Conservation (phyloP, 2,888 invertebrate genomes). For the Drosophila mulleri region DNA sequence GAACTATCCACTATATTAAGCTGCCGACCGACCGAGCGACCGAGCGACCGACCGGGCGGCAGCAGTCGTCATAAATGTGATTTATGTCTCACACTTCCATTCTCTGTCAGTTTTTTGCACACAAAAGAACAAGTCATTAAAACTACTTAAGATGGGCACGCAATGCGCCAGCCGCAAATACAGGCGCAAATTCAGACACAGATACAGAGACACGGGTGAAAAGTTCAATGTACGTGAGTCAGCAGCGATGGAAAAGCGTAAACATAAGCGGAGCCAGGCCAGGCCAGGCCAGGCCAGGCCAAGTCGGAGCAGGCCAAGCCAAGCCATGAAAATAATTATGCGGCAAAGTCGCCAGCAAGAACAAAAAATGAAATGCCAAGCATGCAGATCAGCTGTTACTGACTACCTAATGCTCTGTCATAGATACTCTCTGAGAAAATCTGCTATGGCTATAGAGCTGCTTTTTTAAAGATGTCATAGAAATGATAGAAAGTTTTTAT, state of each 20-base stretch:
- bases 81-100: conserved; percentile 56
- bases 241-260: conserved; percentile 49
- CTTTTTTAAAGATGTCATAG: not conserved
- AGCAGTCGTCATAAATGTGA: conserved; percentile 66
- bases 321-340: conserved; percentile 67
- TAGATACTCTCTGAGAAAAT: not conserved
- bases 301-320: conserved; percentile 6
- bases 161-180: conserved; percentile 34
- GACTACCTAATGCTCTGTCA: conserved; percentile 3
- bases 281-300: conserved; percentile 6
- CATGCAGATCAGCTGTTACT: not conserved
- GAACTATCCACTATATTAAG: not conserved
- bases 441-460: not conserved
- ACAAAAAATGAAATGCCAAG: not conserved
- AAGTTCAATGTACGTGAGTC: conserved; percentile 75
- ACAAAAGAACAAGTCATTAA: conserved; percentile 71
- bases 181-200: conserved; percentile 12
- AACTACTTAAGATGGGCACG: conserved; percentile 72
- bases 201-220: conserved; percentile 59
- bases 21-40: not conserved
- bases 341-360: conserved; percentile 55
- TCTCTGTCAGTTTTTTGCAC: conserved; percentile 16
- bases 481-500: not conserved
- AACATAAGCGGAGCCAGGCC: conserved; percentile 13
- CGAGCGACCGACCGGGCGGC: conserved; percentile 6